These are phyloP conservation scores for Sarcophaga rosellei DNA, from an alignment of 2,888 invertebrate genomes.

Conservation along the genomic window DNA sequence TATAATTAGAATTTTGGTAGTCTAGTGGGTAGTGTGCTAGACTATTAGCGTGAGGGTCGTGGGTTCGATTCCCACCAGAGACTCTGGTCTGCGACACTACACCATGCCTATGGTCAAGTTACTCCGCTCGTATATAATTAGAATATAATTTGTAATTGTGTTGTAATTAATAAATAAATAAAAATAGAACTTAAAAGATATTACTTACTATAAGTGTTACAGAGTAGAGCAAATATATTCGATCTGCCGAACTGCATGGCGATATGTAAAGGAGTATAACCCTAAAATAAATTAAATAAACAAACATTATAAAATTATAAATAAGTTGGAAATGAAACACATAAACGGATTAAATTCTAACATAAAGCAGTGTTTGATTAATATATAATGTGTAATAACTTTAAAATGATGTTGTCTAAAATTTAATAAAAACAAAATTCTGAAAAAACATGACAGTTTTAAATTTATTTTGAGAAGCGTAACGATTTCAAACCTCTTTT, in stretches of 20 bases:
- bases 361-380: not conserved
- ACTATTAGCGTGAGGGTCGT: too few species aligned
- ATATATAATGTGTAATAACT: slow-evolving; percentile 39
- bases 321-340: slow-evolving; percentile 24
- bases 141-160: too few species aligned
- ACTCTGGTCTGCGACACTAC: too few species aligned
- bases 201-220: slow-evolving; percentile 93
- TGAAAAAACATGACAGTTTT: slow-evolving; percentile 53
- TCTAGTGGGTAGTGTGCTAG: too few species aligned
- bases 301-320: slow-evolving; percentile 4
- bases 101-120: too few species aligned
- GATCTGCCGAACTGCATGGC: slow-evolving; percentile 95
- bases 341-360: slow-evolving; percentile 71
- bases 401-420: not conserved
- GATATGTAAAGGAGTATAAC: slow-evolving; percentile 96
- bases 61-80: too few species aligned
- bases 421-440: not conserved
- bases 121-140: too few species aligned
- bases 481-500: slow-evolving; percentile 51
- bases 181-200: too few species aligned
- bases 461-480: slow-evolving; percentile 59
- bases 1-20: too few species aligned
- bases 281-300: slow-evolving; percentile 84
- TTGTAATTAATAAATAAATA: too few species aligned
- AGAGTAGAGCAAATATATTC: slow-evolving; percentile 92